Conservation (phyloP, 2,888 invertebrate genomes). For the Amphipyra berbera region DNA sequence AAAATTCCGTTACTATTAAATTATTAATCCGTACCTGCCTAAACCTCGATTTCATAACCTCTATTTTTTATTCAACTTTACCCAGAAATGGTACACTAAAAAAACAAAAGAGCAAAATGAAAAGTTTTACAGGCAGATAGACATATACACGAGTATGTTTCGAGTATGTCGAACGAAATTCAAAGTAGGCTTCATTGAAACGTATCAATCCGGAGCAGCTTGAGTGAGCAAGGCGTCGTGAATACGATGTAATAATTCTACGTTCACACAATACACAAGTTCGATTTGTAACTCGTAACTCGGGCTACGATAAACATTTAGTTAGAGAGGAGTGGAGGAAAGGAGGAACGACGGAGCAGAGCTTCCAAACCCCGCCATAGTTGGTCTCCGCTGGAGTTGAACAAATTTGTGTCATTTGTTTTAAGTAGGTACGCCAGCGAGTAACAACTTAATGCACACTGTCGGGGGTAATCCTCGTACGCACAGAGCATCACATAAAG, state of each 20-base stretch:
- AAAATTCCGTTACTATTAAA: slow-evolving; percentile 34
- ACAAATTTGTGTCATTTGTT: slow-evolving; percentile 83
- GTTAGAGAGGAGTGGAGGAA: slow-evolving; percentile 59
- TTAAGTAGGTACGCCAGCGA: slow-evolving; percentile 65
- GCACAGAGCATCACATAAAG: slow-evolving; percentile 12
- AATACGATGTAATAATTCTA: slow-evolving; percentile 66
- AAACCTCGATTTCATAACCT: slow-evolving; percentile 8
- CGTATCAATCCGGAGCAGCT: slow-evolving; percentile 58
- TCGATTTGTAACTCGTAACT: slow-evolving; percentile 72
- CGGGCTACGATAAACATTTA: slow-evolving; percentile 73
- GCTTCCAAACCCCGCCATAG: slow-evolving; percentile 63
- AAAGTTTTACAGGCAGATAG: slow-evolving; percentile 5
- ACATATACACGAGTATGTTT: slow-evolving; percentile 15
- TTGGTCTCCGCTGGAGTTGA: slow-evolving; percentile 72
- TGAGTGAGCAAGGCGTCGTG: slow-evolving; percentile 58
- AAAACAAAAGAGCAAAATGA: slow-evolving; percentile 8
- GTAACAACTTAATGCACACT: slow-evolving; percentile 70
- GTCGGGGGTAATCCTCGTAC: slow-evolving; percentile 4
- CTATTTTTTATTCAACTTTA: slow-evolving; percentile 3
- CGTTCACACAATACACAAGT: slow-evolving; percentile 68
- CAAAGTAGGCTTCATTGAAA: slow-evolving; percentile 54
- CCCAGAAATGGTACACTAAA: slow-evolving; percentile 4
- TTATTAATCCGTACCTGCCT: slow-evolving; percentile 27
- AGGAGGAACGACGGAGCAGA: slow-evolving; percentile 53
- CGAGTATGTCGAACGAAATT: slow-evolving; percentile 37